Conservation (phyloP, 1,140 invertebrate species). For the Cyrtorhinus lividipennis region DNA sequence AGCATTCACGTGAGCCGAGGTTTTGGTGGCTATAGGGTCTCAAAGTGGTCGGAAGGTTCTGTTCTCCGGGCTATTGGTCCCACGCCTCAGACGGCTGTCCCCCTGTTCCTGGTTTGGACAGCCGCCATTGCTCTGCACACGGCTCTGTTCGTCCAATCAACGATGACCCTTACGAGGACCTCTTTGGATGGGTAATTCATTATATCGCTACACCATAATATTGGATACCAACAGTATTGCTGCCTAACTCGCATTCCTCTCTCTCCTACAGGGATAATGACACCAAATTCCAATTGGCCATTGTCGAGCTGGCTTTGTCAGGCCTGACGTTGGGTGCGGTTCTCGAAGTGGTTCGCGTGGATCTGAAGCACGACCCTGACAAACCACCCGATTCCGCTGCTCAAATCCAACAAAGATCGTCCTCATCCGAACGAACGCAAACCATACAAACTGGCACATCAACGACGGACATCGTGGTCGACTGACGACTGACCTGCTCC, state of each 20-base stretch:
- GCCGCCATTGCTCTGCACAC: slow-evolving; percentile 29
- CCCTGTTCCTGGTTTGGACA: slow-evolving; percentile 35
- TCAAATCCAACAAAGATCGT: slow-evolving; percentile 1
- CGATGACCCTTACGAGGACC: slow-evolving; percentile 11
- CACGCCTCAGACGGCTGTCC: slow-evolving; percentile 28
- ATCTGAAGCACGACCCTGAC: slow-evolving; percentile 22
- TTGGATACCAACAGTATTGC: too few relatives aligned
- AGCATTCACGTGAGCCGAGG: slow-evolving; percentile 33
- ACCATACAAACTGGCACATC: background rate
- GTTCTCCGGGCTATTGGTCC: slow-evolving; percentile 34
- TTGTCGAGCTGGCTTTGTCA: slow-evolving; percentile 20
- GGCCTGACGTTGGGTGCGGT: slow-evolving; percentile 17
- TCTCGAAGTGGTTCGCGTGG: slow-evolving; percentile 19
- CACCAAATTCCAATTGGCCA: slow-evolving; percentile 18
- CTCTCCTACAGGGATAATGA: slow-evolving; percentile 20
- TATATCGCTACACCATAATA: background rate
- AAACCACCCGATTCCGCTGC: slow-evolving; percentile 16
- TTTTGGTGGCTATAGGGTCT: slow-evolving; percentile 32
- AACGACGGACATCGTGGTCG: background rate
- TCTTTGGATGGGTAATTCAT: background rate
- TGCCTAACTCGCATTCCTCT: background rate
- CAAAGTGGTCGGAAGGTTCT: slow-evolving; percentile 29
- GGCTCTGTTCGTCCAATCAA: slow-evolving; percentile 17
- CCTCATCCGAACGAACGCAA: slow-evolving; percentile 2
- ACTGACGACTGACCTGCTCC: background rate